Base-by-base conservation (phyloP, 2,888 invertebrate genomes). In the Trachelus tabidus region DNA sequence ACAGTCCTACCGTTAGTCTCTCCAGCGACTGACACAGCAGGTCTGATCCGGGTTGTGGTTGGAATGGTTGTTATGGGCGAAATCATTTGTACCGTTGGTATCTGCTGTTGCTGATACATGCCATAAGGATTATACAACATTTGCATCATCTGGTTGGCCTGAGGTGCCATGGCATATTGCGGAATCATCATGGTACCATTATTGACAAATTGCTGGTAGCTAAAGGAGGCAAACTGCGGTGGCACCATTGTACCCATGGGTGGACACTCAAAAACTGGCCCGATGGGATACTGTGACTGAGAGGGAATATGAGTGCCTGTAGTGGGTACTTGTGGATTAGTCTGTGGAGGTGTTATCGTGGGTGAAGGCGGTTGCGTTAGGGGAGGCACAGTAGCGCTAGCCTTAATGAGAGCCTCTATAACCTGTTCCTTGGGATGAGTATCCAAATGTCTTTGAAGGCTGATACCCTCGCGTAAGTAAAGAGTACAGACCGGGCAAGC, bases 341-440 rank as follows among this genome's bases (percentile, higher is more conserved):
- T 37, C 35, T 34, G 74, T 30, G 74, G 91, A 89, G 79, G 91
- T 84, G 79, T 92, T 92, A 85, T 84, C 73, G 37, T 89, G 85
- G 89, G 92, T 82, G 89, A 91, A 31, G 89, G 82, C 37, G 85
- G 83, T 68, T 87, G 82, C 78, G 91, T 88, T 78, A 89, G 81
- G 80, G 90, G 78, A 73, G 87, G 85, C 30, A 87, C 81, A 68
- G 87, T 91, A 79, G 90, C 81, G 83, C 91, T 92, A 77, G 93
- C 93, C 81, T 92, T 92, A 81, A 94, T 93, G 82, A 97, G 92
- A 34, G 97, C 97, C 90, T 95, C 96, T 85, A 97, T 97, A 76
- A 97, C 96, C 92, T 96, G 96, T 86, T 97, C 97, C 91, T 97
- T 97, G 71, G 97, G 97, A 93, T 97, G 97, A 35, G 96, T 97